Evolutionary conservation across 2,888 invertebrate species (phyloP), one percentile per base, ranked within the genome.

Genomic region (Campoplex capitator): DNA sequence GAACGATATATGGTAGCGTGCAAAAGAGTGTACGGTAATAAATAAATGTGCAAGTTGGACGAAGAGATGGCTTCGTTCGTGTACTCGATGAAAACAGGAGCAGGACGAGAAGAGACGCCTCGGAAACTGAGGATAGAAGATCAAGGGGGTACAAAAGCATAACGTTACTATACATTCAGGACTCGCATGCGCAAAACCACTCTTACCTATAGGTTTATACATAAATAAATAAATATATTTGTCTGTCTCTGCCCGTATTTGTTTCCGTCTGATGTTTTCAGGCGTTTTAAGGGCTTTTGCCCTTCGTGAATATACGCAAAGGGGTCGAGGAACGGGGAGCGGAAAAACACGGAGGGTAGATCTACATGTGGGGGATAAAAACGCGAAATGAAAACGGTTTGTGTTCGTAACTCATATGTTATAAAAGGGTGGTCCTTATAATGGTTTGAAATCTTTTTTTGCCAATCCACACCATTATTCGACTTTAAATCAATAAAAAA

Each of bases 131-230:
- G 71, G 54, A 62, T 56, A 35, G 65, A 65, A 76, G 83, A 76
- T 86, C 83, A 76, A 83, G 35, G 67, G 83, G 83, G 73, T 86
- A 80, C 38, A 58, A 56, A 56, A 56, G 67, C 83, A 79, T 79
- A 85, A 79, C 45, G 68, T 54, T 48, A 54, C 62, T 76, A 56
- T 76, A 56, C 81, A 77, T 70, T 68, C n/a, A 73, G 62, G 2
- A 42, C 32, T 74, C 67, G 38, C 74, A 51, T 54, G 62, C 35
- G 38, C 38, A 71, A 70, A 45, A 65, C 62, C 70, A 51, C 45
- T 6, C 62, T 8, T 58, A 13, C 23, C 23, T 58, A 58, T 11
- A 28, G 42, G 42, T 42, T 42, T 42, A 7, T 42, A 42, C 9
- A 58, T 58, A 28, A 32, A 58, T 58, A 58, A 58, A 58, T 58